Evolutionary conservation across 2,797 vertebrate genomes (phyloP), one percentile per base, ranked within the genome.

Genomic region (Acanthiza pusilla): DNA sequence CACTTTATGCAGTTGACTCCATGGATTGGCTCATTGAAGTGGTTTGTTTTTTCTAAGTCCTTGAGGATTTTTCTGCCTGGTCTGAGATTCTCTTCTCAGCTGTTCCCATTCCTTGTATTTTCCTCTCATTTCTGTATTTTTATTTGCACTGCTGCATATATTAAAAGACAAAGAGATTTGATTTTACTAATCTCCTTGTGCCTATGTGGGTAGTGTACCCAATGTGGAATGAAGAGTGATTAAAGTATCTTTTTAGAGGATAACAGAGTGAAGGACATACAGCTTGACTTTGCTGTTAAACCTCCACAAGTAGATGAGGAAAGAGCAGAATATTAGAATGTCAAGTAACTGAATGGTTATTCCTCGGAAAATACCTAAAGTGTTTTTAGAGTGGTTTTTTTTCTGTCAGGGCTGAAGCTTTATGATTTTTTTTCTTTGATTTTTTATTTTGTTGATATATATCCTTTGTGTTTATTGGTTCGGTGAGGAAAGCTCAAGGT

Each of bases 151-250:
- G 62, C 55, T 79, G 40, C 72, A 48, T 62, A 34, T 76, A 70
- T 70, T 84, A 82, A 87, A 82, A 85, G 54, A 85, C 48, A 70
- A 88, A 89, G 62, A 89, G 36, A 65, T 90, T 72, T 88, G 30
- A 86, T 94, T 94, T 93, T 86, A 60, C 47, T 88, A 79, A 68
- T 79, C 51, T 95, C 51, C 51, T 85, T 67, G 61, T 80, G 87
- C 78, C 60, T 79, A 2, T 82, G 71, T 3, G 2, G 55, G 29
- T 40, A 72, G 47, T 16, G 19, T 32, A 50, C 48, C 70, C 51
- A 77, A 11, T 3, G 5, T 77, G 48, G 61, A 92, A 85, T 80
- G 77, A 61, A 45, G 51, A 84, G 45, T 42, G 43, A 89, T 87
- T 93, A 74, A 92, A 88, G 53, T n/a, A 13, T 68, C 38, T 85